Conservation (phyloP, 2,888 invertebrate genomes). For the Oxycera nigricornis region DNA sequence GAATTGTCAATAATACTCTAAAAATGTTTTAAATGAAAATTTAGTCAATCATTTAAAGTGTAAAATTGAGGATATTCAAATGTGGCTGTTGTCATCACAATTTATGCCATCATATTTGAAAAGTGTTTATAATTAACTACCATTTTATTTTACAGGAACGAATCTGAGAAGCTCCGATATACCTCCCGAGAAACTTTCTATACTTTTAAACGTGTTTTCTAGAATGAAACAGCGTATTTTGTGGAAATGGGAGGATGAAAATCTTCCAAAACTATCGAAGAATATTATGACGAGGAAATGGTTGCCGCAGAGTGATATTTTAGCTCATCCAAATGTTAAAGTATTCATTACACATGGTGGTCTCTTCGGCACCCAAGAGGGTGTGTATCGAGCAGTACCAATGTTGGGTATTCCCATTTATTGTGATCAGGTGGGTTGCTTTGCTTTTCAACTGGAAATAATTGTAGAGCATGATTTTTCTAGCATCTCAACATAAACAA, state of each 20-base stretch:
- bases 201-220: constrained; percentile 61
- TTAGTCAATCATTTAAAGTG: too few species aligned
- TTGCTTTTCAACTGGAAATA: constrained; percentile 45
- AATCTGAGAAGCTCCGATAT: constrained; percentile 62
- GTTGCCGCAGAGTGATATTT: constrained; percentile 65
- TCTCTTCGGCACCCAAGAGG: constrained; percentile 61
- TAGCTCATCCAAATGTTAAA: constrained; percentile 62
- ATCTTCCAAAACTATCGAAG: constrained; percentile 55
- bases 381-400: constrained; percentile 60
- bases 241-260: constrained; percentile 64
- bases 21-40: too few species aligned
- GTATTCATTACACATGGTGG: constrained; percentile 63
- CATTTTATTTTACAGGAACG: constrained; percentile 59
- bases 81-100: too few species aligned
- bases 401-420: constrained; percentile 63
- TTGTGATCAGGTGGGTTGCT: constrained; percentile 58
- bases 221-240: constrained; percentile 61
- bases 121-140: background rate
- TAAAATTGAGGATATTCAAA: too few species aligned
- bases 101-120: too few species aligned
- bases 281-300: constrained; percentile 64
- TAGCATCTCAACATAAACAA: constrained; percentile 59
- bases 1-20: too few species aligned
- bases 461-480: too few species aligned
- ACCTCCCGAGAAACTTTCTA: constrained; percentile 57